These are phyloP conservation scores for Lethenteron reissneri DNA, from an alignment of 2,113 vertebrate genomes.

Conservation along the genomic window DNA sequence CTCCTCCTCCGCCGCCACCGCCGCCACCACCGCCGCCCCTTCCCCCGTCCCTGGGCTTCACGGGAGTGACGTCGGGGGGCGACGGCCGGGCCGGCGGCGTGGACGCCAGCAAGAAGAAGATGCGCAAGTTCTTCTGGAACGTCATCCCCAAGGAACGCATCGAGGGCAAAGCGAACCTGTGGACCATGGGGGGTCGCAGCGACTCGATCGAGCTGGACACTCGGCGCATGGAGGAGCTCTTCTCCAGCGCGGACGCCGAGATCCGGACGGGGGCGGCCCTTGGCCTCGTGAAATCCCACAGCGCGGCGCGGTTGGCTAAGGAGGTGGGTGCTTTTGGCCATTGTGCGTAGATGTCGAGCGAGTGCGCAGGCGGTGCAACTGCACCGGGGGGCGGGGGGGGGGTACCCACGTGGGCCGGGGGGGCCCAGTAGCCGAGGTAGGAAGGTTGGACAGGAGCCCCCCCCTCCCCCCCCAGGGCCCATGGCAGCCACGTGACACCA, in stretches of 20 bases:
- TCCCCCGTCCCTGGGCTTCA: neutral
- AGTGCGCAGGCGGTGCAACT: too few relatives aligned
- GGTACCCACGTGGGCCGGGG: too few relatives aligned
- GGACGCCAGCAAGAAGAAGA: constrained; percentile 14
- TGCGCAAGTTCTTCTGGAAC: constrained; percentile 46
- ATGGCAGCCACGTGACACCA: too few relatives aligned
- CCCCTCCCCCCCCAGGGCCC: too few relatives aligned
- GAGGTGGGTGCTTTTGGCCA: too few relatives aligned
- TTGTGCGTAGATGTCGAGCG: too few relatives aligned
- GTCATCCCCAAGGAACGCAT: constrained; percentile 32
- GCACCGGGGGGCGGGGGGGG: too few relatives aligned
- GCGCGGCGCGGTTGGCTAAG: too few relatives aligned
- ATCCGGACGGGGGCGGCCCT: neutral
- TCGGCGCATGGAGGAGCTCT: constrained; percentile 35
- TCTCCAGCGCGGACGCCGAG: constrained; percentile 16
- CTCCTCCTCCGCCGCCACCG: constrained; percentile 14
- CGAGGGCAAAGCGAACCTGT: constrained; percentile 32
- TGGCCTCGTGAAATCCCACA: too few relatives aligned
- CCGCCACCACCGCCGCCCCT: constrained; percentile 12
- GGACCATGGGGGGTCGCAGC: constrained; percentile 23
- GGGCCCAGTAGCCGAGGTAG: too few relatives aligned
- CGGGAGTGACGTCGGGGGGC: neutral
- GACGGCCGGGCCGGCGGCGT: constrained; percentile 15
- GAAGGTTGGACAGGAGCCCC: too few relatives aligned
- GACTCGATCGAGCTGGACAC: constrained; percentile 31